Evolutionary conservation across 2,797 vertebrate species (phyloP), one percentile per base, ranked within the genome.

Genomic region (Percopsis omiscomaycus): DNA sequence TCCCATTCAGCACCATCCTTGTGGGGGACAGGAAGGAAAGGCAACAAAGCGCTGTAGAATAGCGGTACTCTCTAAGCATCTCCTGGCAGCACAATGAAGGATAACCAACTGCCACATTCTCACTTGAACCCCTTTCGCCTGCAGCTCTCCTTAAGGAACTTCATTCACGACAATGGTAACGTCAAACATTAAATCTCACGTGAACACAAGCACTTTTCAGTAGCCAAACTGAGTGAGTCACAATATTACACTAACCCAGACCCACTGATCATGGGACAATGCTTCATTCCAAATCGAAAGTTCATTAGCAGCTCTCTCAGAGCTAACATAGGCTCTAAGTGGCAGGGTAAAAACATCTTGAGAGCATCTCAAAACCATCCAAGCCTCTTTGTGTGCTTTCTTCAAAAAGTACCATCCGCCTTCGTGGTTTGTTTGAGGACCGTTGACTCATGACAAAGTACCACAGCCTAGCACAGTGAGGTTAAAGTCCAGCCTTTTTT

Each of bases 1-100:
- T 73, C 74, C 76, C 77, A 75, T 82, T 88, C 70, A 68, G 78
- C 78, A 78, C 81, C 72, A 61, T 78, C 68, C 75, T 73, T 68
- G 60, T 52, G 48, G 48, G 2, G 48, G 61, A 74, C 51, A 67
- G 65, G 74, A 78, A 74, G 69, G 68, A 65, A 64, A 69, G 66
- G 80, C n/a, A 10, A 54, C 27, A 64, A 71, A 80, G 83, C 64
- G 37, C 64, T 65, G 77, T 28, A 68, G 61, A 81, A 61, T 77
- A 88, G 81, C 80, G 82, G 58, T 73, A 71, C 57, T 53, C 76
- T 80, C 16, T n/a, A 6, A 32, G 29, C 54, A 32, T 63, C 4
- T 16, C 71, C 47, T 29, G 69, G 66, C 59, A 77, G 74, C 9
- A 22, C 73, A 56, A 52, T 68, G 60, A 79, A 75, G 63, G 44